Evolutionary conservation across 1,140 invertebrate species (phyloP), one percentile per base, ranked within the genome.

Genomic region (Dryas iulia): DNA sequence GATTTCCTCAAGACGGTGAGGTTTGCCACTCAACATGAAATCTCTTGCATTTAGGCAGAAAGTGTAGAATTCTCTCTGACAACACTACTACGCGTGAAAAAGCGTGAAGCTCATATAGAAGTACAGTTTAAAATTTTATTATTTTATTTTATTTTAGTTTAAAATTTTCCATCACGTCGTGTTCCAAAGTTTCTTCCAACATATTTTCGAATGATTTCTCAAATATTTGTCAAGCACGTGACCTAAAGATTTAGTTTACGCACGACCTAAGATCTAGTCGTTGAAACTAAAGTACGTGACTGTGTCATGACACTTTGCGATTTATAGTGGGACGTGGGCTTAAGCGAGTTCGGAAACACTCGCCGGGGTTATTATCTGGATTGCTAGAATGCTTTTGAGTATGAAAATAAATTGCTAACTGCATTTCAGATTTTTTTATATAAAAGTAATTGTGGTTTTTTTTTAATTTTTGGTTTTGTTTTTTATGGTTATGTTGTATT

Each of bases 241-340:
- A 26, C 11, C 53, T 26, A 56, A 56, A 56, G 53, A 56, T 56
- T 56, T 56, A 56, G 53, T 56, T 56, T 56, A 56, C 53, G 53
- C 53, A 56, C 53, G 53, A 56, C 24, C 53, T 56, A 14, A 56
- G 53, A 56, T 56, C 24, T 56, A 56, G 53, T 56, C 24, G 53
- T 56, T 56, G 53, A 26, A 26, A 26, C 53, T 56, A 24, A 56
- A 26, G 11, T 56, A 56, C 53, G 53, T 56, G 53, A 56, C 53
- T 56, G 39, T 47, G 39, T 21, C 39, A 47, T 47, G 39, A 47
- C 39, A 47, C 39, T 47, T 47, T 47, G 18, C 39, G 14, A 47
- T 47, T 47, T 47, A 47, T 47, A 47, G 39, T 10, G 6, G 39
- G 14, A 47, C 39, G 39, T 47, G 39, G 39, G 5, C 14, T 18